Percentiles rank a stretch among this genome's conserved stretches.
Evolutionary conservation across 2,888 invertebrate species (phyloP).

Genomic region (Hydriomena furcata): DNA sequence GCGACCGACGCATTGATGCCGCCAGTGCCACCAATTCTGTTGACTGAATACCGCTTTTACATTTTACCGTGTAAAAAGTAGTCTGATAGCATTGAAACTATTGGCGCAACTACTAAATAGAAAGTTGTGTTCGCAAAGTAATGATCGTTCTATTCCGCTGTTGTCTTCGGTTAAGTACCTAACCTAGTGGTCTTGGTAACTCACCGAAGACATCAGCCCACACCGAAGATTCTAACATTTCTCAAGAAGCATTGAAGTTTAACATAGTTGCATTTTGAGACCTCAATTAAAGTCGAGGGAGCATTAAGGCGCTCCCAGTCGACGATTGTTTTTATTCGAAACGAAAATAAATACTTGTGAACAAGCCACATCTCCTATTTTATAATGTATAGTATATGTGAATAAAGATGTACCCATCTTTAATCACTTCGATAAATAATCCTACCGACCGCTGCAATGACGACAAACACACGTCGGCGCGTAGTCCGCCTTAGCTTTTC

Average conservation of each 20-base stretch:
- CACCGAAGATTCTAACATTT: background rate
- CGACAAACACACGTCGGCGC: no score
- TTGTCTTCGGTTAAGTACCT: background rate
- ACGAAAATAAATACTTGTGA: no score
- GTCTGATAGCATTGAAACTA: slow-evolving; percentile 64
- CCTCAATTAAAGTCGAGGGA: background rate
- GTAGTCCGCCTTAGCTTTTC: no score
- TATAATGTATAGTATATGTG: no score
- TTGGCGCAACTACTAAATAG: slow-evolving; percentile 51
- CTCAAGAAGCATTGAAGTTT: background rate
- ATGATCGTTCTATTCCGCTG: slow-evolving; percentile 26
- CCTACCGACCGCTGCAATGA: no score
- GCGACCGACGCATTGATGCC: slow-evolving; percentile 68
- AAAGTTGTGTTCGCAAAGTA: slow-evolving; percentile 52
- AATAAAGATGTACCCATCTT: no score
- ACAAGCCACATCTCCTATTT: no score
- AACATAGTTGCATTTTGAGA: background rate
- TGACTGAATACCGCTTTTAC: slow-evolving; percentile 68
- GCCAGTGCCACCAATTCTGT: slow-evolving; percentile 66
- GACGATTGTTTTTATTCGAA: no score
- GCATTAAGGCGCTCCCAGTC: no score
- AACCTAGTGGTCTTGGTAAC: no score
- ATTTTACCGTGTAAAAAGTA: slow-evolving; percentile 65
- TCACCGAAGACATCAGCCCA: no score
- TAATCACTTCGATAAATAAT: no score